Percentiles rank a stretch among this genome's conserved stretches.
Evolutionary conservation across 2,888 invertebrate species (phyloP).

Genomic region (Megaustenia siamemsis): DNA sequence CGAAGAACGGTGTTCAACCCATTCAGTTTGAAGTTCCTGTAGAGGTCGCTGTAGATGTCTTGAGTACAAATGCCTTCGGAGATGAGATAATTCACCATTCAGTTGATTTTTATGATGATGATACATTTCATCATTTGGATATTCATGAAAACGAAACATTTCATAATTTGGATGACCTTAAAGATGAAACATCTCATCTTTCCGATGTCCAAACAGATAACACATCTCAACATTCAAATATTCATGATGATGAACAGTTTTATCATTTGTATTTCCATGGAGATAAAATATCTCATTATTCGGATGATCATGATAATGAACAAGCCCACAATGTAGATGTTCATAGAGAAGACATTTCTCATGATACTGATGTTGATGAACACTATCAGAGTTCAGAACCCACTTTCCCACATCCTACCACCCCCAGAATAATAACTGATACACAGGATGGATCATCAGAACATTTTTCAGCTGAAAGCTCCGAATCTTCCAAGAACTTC

Average conservation of each 20-base stretch:
- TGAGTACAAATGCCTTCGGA: background rate
- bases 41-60: background rate
- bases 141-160: background rate
- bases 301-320: background rate
- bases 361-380: background rate
- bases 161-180: background rate
- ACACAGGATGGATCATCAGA: background rate
- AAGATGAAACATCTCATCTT: background rate
- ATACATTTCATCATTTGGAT: conserved; percentile 12
- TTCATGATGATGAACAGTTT: background rate
- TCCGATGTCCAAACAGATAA: background rate
- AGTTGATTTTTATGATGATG: conserved; percentile 16
- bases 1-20: background rate
- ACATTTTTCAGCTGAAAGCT: background rate
- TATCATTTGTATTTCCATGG: background rate
- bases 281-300: background rate
- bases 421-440: background rate
- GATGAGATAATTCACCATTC: background rate
- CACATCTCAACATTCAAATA: background rate
- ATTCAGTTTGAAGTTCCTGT: background rate
- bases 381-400: background rate
- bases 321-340: background rate
- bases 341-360: background rate
- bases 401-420: background rate
- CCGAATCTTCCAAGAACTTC: background rate